phyloP scores from a whole-genome alignment of 2,797 vertebrate genomes.

The Clarias laeviceps region DNA sequence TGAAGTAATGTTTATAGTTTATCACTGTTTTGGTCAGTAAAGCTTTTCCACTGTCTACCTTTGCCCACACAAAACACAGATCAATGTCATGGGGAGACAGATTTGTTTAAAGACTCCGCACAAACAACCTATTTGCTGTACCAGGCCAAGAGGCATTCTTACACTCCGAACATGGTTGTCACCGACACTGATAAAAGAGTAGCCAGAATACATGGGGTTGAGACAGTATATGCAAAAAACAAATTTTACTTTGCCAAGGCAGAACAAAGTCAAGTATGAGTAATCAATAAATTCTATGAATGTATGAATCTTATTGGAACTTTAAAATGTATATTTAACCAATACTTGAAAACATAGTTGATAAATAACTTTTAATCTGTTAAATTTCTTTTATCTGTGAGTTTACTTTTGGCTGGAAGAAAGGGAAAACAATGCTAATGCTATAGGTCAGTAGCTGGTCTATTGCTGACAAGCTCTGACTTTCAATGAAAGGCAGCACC shows the following conservation, averaged over 20 bases:
- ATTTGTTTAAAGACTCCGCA: slow-evolving; percentile 53
- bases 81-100: slow-evolving; percentile 50
- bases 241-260: background rate
- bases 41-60: slow-evolving; percentile 21
- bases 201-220: slow-evolving; percentile 15
- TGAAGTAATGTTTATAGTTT: background rate
- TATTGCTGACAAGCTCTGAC: slow-evolving; percentile 45
- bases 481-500: slow-evolving; percentile 47
- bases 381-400: background rate
- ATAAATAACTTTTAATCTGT: background rate
- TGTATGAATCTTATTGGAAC: background rate
- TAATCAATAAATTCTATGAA: too few relatives aligned
- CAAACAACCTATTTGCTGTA: slow-evolving; percentile 57
- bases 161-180: slow-evolving; percentile 57
- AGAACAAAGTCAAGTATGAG: background rate
- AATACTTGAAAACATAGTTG: background rate
- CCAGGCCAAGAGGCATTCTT: slow-evolving; percentile 54
- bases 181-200: slow-evolving; percentile 54
- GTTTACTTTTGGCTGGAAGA: slow-evolving; percentile 8
- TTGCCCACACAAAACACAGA: slow-evolving; percentile 46
- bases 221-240: background rate
- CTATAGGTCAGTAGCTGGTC: slow-evolving; percentile 42
- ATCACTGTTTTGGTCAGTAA: background rate
- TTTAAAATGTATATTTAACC: background rate
- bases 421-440: slow-evolving; percentile 33